Percentiles rank a stretch among this genome's conserved stretches.
Conservation (phyloP, 1,140 invertebrate species). For the Atta cephalotes region DNA sequence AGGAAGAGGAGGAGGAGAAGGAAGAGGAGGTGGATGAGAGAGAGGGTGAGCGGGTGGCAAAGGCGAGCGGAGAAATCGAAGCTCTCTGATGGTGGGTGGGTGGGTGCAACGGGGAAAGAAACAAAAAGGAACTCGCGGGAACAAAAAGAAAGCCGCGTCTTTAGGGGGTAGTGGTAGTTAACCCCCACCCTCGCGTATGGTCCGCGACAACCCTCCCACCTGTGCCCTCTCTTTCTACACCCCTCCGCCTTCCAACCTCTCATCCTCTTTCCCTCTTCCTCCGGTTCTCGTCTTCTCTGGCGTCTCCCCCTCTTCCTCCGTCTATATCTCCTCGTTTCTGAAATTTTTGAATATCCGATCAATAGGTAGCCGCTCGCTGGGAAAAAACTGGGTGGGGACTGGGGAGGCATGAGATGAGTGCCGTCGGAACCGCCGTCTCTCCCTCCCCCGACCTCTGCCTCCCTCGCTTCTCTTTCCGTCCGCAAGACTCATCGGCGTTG, state of each 20-base stretch:
- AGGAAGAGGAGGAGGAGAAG: constrained; percentile 58
- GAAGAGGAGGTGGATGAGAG: constrained; percentile 54
- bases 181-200: constrained; percentile 68
- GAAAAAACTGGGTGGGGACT: constrained; percentile 79
- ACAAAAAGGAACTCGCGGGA: constrained; percentile 76
- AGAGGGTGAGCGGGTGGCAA: constrained; percentile 69
- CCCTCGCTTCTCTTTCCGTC: constrained; percentile 41
- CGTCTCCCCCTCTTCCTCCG: constrained; percentile 57
- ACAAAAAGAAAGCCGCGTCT: constrained; percentile 78
- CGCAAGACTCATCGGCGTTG: constrained; percentile 66
- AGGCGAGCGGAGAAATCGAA: constrained; percentile 64
- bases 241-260: neutral
- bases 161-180: constrained; percentile 78
- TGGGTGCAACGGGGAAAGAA: constrained; percentile 72
- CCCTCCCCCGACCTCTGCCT: neutral
- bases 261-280: constrained; percentile 37
- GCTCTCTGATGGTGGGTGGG: constrained; percentile 59
- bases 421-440: constrained; percentile 67
- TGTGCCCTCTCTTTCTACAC: neutral
- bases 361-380: constrained; percentile 81
- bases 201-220: constrained; percentile 71
- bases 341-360: constrained; percentile 86
- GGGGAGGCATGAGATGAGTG: constrained; percentile 73
- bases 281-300: constrained; percentile 59
- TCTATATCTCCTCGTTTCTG: constrained; percentile 78